Base-by-base conservation (phyloP, 1,140 invertebrate species). In the Drosophila yakuba region DNA sequence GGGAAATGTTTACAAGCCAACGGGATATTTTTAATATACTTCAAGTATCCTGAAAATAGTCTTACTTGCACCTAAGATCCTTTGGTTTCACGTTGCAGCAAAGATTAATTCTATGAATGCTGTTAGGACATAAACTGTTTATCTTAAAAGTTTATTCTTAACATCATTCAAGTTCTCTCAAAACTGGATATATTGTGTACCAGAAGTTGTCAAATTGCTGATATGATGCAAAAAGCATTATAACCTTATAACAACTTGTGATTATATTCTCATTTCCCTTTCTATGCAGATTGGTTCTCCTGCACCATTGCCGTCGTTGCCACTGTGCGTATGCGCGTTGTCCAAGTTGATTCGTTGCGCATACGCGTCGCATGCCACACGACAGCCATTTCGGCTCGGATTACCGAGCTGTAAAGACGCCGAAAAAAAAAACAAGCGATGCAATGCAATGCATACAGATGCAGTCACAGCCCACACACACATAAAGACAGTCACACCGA, bases 361-460 rank as follows among this genome's bases (percentile, higher is more conserved):
- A 85, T 85, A 88, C 82, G 82, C 77, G 78, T 80, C 74, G 83
- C 68, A 62, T 73, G 81, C 82, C 81, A 84, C 71, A 84, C 80
- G 83, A 80, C 78, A 66, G 48, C 52, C 67, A 80, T 78, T 36
- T 54, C 79, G 78, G 57, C 52, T 76, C 75, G 83, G 69, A 82
- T 88, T 86, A 78, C 74, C 38, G 41, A 63, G 81, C 77, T 58
- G 61, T 80, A 71, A 67, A 85, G 64, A 47, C 48, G 15, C 20
- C 38, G 51, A 80, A 62, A 71, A 55, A 55, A 68, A 74, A 2
- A 14, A 6, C 28, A 43, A 35, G 12, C 55, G 52, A 50, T 77
- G 41, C 68, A 73, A 74, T 74, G 51, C 58, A 28, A 35, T 39
- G 15, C 35, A 71, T 28, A 56, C 36, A 61, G 39, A 59, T 57